Percentiles rank a stretch among this genome's conserved stretches.
phyloP scores from a whole-genome alignment of 2,888 invertebrate genomes.

The Xanthostigma xanthostigma region DNA sequence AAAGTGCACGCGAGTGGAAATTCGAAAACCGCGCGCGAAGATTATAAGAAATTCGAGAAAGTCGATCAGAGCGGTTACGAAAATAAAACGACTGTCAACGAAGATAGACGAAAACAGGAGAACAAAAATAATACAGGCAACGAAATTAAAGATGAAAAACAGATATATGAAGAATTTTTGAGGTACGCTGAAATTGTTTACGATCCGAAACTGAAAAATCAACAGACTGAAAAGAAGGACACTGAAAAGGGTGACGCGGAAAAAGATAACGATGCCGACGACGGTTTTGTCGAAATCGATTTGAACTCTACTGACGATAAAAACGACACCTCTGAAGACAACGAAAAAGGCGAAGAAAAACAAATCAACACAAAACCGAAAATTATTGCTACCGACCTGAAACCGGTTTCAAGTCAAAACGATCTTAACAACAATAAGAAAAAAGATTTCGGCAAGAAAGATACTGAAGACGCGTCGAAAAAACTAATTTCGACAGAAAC shows the following conservation, averaged over 20 bases:
- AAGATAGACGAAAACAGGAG: no score
- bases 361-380: slow-evolving; percentile 5
- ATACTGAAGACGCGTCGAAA: slow-evolving; percentile 36
- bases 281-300: neutral
- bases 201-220: slow-evolving; percentile 11
- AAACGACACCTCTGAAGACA: neutral
- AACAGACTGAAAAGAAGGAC: slow-evolving; percentile 12
- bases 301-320: neutral
- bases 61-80: neutral
- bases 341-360: slow-evolving; percentile 5
- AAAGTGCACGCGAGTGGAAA: slow-evolving; percentile 9
- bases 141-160: no score
- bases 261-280: slow-evolving; percentile 4
- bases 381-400: slow-evolving; percentile 6
- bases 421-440: neutral
- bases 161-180: no score
- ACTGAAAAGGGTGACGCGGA: neutral
- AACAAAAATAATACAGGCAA: no score
- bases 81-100: no score
- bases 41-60: slow-evolving; percentile 21
- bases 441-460: slow-evolving; percentile 22
- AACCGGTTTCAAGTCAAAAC: neutral
- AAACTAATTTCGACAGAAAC: slow-evolving; percentile 15
- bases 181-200: no score
- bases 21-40: slow-evolving; percentile 23